Conservation (phyloP, 2,113 vertebrate genomes). For the Leptocoma aspasia region DNA sequence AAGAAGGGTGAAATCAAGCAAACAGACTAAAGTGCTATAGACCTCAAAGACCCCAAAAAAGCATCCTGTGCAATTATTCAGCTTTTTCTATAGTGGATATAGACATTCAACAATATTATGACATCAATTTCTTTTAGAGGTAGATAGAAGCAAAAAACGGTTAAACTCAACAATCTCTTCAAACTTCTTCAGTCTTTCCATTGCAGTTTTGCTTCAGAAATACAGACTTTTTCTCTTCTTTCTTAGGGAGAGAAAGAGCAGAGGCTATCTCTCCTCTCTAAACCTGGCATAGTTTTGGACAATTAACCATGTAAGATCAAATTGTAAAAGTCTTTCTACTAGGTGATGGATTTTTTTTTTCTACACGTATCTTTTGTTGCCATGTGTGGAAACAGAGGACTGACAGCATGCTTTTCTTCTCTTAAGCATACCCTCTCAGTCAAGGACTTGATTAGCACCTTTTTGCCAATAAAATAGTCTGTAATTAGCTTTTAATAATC, state of each 20-base stretch:
- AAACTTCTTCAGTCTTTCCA: not conserved
- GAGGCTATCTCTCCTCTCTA: not conserved
- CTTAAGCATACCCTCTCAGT: constrained; percentile 13
- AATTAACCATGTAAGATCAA: not conserved
- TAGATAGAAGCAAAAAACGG: not conserved
- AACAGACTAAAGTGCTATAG: not conserved
- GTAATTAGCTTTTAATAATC: constrained; percentile 67
- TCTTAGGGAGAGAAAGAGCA: not conserved
- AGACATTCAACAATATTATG: not conserved
- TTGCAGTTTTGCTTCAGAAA: not conserved
- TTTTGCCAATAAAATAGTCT: constrained; percentile 65
- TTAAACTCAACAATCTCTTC: not conserved
- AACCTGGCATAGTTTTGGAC: not conserved
- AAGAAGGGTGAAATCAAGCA: not conserved
- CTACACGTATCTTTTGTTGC: not conserved
- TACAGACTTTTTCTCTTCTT: not conserved
- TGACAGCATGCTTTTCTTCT: constrained; percentile 19
- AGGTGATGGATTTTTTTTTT: not conserved
- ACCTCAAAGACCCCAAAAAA: not conserved
- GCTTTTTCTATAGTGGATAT: not conserved
- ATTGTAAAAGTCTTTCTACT: not conserved
- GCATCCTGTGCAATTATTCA: not conserved
- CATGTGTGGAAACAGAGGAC: not conserved
- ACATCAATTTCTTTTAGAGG: not conserved
- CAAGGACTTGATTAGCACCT: constrained; percentile 64